A percentile compares a stretch with the other conserved stretches of the same genome.
Conservation (phyloP, 2,888 invertebrate species). For the Orthosia incerta region DNA sequence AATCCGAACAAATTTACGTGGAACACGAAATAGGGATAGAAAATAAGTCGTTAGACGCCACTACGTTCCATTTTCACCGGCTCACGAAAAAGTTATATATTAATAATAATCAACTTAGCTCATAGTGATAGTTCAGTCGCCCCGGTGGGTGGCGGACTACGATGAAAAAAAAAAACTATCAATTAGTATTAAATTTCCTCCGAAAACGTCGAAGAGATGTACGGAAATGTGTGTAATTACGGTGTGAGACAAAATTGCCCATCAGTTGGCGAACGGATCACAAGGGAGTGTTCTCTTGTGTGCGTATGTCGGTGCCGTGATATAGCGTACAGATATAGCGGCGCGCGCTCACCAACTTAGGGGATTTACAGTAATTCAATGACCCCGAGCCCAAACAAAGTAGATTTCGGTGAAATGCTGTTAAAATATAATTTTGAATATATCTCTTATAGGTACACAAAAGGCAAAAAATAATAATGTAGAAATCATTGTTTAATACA, state of each 20-base stretch:
- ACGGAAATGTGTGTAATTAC: slow-evolving; percentile 73
- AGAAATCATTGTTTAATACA: no score
- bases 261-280: slow-evolving; percentile 74
- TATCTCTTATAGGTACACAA: no score
- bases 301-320: slow-evolving; percentile 79
- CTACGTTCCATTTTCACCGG: slow-evolving; percentile 80
- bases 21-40: slow-evolving; percentile 73
- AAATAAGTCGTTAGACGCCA: slow-evolving; percentile 72
- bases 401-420: slow-evolving; percentile 91
- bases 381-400: slow-evolving; percentile 90
- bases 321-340: slow-evolving; percentile 78
- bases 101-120: slow-evolving; percentile 90
- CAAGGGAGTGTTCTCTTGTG: slow-evolving; percentile 74
- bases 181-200: slow-evolving; percentile 61
- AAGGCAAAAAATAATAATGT: no score
- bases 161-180: slow-evolving; percentile 63
- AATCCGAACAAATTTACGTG: slow-evolving; percentile 81
- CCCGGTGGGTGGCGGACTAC: slow-evolving; percentile 72
- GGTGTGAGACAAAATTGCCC: slow-evolving; percentile 81
- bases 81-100: slow-evolving; percentile 88
- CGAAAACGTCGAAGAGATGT: slow-evolving; percentile 66
- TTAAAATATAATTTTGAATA: slow-evolving; percentile 89
- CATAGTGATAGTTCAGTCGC: slow-evolving; percentile 89
- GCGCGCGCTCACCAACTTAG: slow-evolving; percentile 84
- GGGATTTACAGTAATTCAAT: slow-evolving; percentile 86